Base-by-base conservation (phyloP, 2,797 vertebrate genomes). In the Esox masquinongy region DNA sequence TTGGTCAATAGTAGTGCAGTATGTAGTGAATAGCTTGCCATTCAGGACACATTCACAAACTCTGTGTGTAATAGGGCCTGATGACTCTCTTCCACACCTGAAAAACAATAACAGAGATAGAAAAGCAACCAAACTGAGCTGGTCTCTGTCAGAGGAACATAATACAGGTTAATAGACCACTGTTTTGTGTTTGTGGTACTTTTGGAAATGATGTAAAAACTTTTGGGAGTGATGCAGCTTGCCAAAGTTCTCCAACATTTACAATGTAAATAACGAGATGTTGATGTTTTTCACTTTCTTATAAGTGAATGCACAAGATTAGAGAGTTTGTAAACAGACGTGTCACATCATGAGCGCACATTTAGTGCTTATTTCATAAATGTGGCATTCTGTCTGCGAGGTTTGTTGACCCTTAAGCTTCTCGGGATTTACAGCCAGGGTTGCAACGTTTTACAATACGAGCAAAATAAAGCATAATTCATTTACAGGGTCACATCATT, bases 381-480 rank as follows among this genome's bases (percentile, higher is more conserved):
- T 24, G 24, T 24, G 11, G 56, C 9, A 24, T 3, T n/a, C 6
- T 59, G 22, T n/a, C n/a, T 22, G 2, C n/a, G 22, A 59, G 9
- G 22, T 24, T 24, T 59, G 0, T 22, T 22, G 16, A 24, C 2
- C 11, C 22, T 5, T 26, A 1, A 24, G 56, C 3, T 22, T 61
- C 8, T 24, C 11, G 19, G 22, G 9, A 9, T 61, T 61, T n/a
- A 59, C 19, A 56, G 53, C 1, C 24, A 9, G 24, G 22, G 56
- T 26, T 14, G 56, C 22, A 61, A 61, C 56, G 7, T 61, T 5
- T 61, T 9, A 12, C 56, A 12, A 22, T 2, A 14, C 7, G 2
- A 5, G 36, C 43, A 68, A 80, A 85, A 83, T 74, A 76, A 74
- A n/a, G 26, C 61, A 63, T 63, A 0, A 63, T 56, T 56, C 53